Evolutionary conservation across 2,113 vertebrate species (phyloP).

Genomic region (Elephas maximus): DNA sequence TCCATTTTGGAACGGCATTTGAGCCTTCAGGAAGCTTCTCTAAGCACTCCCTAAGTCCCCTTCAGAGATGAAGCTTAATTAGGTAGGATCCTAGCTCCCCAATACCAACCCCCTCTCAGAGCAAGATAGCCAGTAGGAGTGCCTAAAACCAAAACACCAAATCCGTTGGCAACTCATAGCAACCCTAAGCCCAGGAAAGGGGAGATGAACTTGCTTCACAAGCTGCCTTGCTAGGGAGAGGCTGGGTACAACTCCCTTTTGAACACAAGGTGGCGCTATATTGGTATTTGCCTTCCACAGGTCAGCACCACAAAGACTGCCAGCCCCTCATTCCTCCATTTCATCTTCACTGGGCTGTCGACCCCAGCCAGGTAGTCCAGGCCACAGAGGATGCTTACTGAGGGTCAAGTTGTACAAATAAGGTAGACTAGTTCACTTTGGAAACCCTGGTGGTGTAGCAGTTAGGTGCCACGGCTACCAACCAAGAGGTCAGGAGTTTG

Average conservation of each 20-base stretch:
- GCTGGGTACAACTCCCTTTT: background rate
- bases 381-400: background rate
- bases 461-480: no score
- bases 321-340: background rate
- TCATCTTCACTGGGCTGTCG: background rate
- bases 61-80: background rate
- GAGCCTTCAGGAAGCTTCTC: background rate
- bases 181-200: no score
- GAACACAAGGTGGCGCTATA: slow-evolving; percentile 82
- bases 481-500: no score
- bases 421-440: background rate
- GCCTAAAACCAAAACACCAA: background rate
- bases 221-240: fast-evolving
- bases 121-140: background rate
- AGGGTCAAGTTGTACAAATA: background rate
- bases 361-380: background rate
- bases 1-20: background rate
- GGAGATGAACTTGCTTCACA: background rate
- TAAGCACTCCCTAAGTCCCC: background rate
- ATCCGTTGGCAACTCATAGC: no score
- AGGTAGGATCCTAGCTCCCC: background rate
- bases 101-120: background rate
- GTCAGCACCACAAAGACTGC: background rate
- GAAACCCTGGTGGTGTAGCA: no score
- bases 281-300: background rate